Percentiles rank a stretch among this genome's conserved stretches.
Conservation (phyloP, 2,113 vertebrate genomes). For the Vireo altiloquus region DNA sequence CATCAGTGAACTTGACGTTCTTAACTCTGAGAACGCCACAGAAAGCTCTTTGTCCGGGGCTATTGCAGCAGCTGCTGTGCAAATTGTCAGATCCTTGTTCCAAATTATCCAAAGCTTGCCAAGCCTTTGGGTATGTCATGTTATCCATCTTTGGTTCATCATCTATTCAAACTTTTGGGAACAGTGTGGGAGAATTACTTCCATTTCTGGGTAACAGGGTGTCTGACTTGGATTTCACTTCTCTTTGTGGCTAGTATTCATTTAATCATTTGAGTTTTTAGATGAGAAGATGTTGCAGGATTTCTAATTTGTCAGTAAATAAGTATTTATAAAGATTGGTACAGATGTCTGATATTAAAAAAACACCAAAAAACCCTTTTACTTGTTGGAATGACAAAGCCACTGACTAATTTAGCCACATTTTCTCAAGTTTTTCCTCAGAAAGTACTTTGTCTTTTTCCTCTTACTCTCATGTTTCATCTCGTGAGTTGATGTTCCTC, state of each 20-base stretch:
- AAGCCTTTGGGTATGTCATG: background rate
- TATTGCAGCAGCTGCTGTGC: background rate
- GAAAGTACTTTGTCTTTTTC: background rate
- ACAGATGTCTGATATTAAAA: background rate
- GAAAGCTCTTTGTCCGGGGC: background rate
- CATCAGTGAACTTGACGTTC: background rate
- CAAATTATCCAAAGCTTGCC: background rate
- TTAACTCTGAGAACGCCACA: background rate
- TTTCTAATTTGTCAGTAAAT: background rate
- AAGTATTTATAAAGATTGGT: background rate
- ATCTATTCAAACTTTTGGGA: background rate
- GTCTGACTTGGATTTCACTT: background rate
- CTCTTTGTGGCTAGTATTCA: background rate
- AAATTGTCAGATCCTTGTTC: background rate
- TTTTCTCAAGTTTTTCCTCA: background rate
- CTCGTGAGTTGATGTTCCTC: background rate
- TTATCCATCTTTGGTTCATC: background rate
- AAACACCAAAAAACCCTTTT: background rate
- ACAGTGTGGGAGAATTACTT: background rate
- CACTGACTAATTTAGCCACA: background rate
- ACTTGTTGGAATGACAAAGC: background rate
- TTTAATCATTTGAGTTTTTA: background rate
- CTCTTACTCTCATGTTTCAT: background rate
- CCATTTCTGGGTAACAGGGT: background rate
- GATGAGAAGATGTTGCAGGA: background rate